Percentiles rank a stretch among this genome's conserved stretches.
These are phyloP conservation scores for Seira musarum DNA, from an alignment of 2,888 invertebrate species.

Conservation along the genomic window DNA sequence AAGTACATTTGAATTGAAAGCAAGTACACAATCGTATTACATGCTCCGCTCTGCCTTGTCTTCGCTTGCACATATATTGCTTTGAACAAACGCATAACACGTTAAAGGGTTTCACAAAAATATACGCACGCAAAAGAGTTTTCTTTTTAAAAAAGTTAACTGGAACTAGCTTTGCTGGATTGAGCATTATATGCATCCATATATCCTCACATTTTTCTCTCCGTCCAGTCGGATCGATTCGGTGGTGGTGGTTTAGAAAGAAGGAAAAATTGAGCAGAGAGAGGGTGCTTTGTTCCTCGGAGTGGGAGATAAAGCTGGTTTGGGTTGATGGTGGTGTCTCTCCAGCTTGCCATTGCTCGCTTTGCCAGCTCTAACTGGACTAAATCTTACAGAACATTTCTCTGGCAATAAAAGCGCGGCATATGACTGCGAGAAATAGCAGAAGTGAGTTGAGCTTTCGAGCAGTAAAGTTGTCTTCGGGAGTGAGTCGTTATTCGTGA, in stretches of 20 bases:
- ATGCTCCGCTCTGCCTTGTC: conserved; percentile 4
- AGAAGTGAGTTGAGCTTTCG: conserved; percentile 48
- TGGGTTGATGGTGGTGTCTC: too few relatives aligned
- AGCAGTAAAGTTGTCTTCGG: conserved; percentile 33
- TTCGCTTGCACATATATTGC: too few relatives aligned
- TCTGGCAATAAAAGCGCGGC: conserved; percentile 40
- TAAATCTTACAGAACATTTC: not conserved
- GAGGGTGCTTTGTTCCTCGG: conserved; percentile 33
- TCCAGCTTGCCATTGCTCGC: too few relatives aligned
- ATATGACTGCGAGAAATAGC: conserved; percentile 36
- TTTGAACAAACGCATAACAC: too few relatives aligned
- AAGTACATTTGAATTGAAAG: conserved; percentile 19
- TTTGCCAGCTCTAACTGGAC: too few relatives aligned
- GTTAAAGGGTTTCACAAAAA: too few relatives aligned
- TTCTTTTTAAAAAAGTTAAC: too few relatives aligned
- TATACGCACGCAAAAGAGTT: too few relatives aligned
- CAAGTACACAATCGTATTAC: conserved; percentile 27
- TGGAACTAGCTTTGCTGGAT: too few relatives aligned
- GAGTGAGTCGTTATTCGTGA: too few relatives aligned
- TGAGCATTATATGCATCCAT: too few relatives aligned
- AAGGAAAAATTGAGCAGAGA: conserved; percentile 33
- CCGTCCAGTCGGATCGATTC: conserved; percentile 52
- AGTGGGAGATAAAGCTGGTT: too few relatives aligned
- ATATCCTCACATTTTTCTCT: conserved; percentile 15
- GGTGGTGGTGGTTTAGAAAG: conserved; percentile 40